Conservation (phyloP, 2,888 invertebrate species). For the Aphidius colemani region DNA sequence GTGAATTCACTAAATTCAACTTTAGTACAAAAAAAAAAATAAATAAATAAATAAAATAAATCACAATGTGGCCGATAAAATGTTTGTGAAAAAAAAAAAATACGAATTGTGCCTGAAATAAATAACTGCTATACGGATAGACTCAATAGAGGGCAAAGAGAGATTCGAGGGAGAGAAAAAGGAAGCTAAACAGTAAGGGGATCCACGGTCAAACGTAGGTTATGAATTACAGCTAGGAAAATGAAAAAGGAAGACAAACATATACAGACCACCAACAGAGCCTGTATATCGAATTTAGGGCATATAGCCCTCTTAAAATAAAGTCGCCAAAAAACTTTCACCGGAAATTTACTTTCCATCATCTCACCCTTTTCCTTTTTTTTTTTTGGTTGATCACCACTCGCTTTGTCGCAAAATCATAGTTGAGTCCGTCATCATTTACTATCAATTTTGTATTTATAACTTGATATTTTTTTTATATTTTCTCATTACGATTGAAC, state of each 20-base stretch:
- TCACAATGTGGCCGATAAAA: constrained; percentile 44
- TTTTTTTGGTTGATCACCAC: neutral
- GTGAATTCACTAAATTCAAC: too few species aligned
- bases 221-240: constrained; percentile 36
- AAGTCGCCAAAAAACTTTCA: constrained; percentile 4
- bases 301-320: constrained; percentile 4
- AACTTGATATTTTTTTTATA: too few species aligned
- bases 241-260: constrained; percentile 4
- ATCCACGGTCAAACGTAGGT: constrained; percentile 37
- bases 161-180: constrained; percentile 15
- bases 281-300: constrained; percentile 10
- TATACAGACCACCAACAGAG: constrained; percentile 10
- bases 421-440: too few species aligned
- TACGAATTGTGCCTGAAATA: constrained; percentile 41
- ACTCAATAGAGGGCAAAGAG: constrained; percentile 1
- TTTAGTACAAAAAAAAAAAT: neutral
- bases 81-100: constrained; percentile 38
- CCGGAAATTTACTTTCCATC: constrained; percentile 19
- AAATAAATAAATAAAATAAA: constrained; percentile 35
- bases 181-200: constrained; percentile 16
- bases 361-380: neutral
- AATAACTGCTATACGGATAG: constrained; percentile 36
- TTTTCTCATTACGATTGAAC: too few species aligned
- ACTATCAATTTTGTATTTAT: too few species aligned
- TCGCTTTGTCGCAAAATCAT: too few species aligned